Conservation (phyloP, 2,797 vertebrate genomes). For the Manis crassicaudata region DNA sequence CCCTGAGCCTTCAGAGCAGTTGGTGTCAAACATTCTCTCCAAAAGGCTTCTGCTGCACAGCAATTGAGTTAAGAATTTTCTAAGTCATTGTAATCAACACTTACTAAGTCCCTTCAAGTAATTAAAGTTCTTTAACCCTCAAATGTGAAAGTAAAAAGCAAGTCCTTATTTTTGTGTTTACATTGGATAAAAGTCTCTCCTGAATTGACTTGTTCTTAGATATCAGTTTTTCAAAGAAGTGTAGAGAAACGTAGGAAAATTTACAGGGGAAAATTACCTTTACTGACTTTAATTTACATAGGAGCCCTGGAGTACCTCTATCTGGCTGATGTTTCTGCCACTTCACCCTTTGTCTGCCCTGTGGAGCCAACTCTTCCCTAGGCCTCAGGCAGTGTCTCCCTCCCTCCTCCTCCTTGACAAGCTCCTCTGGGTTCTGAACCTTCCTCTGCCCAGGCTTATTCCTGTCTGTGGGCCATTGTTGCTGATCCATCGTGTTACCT, state of each 20-base stretch:
- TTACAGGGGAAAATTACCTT: constrained; percentile 32
- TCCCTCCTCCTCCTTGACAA: not conserved
- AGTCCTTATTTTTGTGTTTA: constrained; percentile 16
- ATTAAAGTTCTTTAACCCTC: constrained; percentile 34
- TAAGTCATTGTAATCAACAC: not conserved
- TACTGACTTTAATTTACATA: not conserved
- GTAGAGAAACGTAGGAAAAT: constrained; percentile 10
- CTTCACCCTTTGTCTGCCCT: not conserved
- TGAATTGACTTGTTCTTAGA: not conserved
- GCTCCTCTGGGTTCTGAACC: not conserved
- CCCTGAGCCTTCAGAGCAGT: not conserved
- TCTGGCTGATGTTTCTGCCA: not conserved
- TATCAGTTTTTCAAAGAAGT: constrained; percentile 37
- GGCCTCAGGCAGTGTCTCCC: not conserved
- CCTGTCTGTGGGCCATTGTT: not conserved
- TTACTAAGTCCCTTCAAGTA: constrained; percentile 14
- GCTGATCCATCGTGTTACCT: not conserved
- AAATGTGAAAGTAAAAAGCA: constrained; percentile 39
- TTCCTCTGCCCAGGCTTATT: not conserved
- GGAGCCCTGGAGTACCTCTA: not conserved
- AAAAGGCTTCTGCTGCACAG: not conserved
- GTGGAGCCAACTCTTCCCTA: not conserved
- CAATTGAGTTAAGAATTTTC: not conserved
- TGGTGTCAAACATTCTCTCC: not conserved
- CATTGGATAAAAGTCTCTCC: not conserved